These are phyloP conservation scores for Apantesis nais DNA, from an alignment of 2,888 invertebrate genomes.

Conservation along the genomic window DNA sequence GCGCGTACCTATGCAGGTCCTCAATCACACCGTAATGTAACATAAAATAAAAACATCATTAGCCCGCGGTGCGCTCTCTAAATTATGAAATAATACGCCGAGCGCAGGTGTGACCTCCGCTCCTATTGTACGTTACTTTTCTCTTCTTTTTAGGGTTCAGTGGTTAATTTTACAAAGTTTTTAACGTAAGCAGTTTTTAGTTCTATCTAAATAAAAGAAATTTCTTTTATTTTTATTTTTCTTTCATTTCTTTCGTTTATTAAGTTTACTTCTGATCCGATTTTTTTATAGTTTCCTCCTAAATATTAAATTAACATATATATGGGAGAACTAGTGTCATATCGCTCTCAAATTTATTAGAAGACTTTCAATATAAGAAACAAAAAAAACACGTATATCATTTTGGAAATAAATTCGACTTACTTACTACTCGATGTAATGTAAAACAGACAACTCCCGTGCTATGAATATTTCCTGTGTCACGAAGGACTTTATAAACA, in stretches of 20 bases:
- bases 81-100: conserved; percentile 69
- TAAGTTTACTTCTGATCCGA: not conserved
- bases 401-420: no score
- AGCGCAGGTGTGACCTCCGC: conserved; percentile 64
- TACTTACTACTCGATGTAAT: no score
- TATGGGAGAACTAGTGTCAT: not conserved
- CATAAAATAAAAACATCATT: conserved; percentile 65
- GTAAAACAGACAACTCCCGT: no score
- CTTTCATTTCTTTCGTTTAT: no score
- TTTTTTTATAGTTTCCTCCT: not conserved
- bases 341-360: not conserved
- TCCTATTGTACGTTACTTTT: conserved; percentile 46
- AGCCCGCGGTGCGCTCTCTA: conserved; percentile 55
- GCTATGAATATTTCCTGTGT: no score
- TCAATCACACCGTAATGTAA: conserved; percentile 56
- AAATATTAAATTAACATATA: not conserved
- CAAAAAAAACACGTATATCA: no score
- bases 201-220: not conserved
- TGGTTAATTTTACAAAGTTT: not conserved
- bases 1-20: conserved; percentile 43
- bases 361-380: no score
- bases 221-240: no score
- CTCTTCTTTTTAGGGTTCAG: conserved; percentile 48
- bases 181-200: not conserved
- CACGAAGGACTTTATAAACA: no score